Evolutionary conservation across 1,140 invertebrate genomes (phyloP), one percentile per base, ranked within the genome.

Genomic region (Tetramorium parvispinum): DNA sequence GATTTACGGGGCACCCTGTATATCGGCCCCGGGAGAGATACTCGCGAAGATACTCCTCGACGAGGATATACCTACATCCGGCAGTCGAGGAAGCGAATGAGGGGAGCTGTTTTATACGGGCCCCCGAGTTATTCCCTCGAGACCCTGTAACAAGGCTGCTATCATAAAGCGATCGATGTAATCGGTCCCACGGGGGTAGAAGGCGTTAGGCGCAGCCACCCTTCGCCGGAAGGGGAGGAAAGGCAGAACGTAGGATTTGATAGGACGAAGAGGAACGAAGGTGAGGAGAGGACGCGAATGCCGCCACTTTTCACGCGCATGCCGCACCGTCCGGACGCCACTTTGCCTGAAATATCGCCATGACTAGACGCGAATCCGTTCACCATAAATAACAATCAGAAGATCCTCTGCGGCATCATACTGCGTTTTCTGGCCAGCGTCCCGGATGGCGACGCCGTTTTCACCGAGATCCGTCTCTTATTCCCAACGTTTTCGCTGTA

Each of bases 91-190:
- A 73, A 59, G 85, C 49, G 66, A 79, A 53, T 70, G 63, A 49
- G 21, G 43, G 4, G 46, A 55, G 57, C 49, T 40, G 21, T 76
- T 66, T 71, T 65, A 53, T 66, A 53, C 63, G 18, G 71, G 46
- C 61, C 57, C 43, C 24, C 61, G 57, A 61, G 88, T 87, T 78
- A 75, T 68, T 88, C 86, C 71, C 61, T 18, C 5, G 89, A 85
- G 85, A 87, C 55, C 21, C 68, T 75, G 89, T 91, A 92, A 92
- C 89, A 92, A 91, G 89, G 37, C 87, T 10, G 63, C 85, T 88
- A 79, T 82, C 87, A 91, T 92, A 92, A 92, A 92, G 89, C 91
- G 91, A 92, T 92, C 91, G 88, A 92, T 91, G 86, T 90, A 90
- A 92, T 92, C 85, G 87, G 51, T 68, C 91, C 78, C 89, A 40